These are phyloP conservation scores for Thalassophryne amazonica DNA, from an alignment of 2,797 vertebrate genomes.

Conservation along the genomic window DNA sequence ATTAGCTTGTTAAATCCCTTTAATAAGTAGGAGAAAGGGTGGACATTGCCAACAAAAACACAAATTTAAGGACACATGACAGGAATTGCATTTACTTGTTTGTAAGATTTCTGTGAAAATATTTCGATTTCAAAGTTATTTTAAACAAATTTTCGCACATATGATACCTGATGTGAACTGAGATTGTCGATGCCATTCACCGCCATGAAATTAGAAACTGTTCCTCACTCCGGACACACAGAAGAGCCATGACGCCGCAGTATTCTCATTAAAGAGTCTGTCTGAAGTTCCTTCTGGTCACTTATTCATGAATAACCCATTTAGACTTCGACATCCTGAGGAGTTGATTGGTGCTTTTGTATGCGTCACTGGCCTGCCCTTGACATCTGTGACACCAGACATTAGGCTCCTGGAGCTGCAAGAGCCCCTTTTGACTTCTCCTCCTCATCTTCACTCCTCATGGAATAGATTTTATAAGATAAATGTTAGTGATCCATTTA, in stretches of 20 bases:
- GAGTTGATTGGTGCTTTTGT: constrained; percentile 32
- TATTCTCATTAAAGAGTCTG: constrained; percentile 21
- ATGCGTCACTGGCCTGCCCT: constrained; percentile 40
- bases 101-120: too few relatives aligned
- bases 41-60: too few relatives aligned
- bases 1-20: too few relatives aligned
- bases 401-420: constrained; percentile 7
- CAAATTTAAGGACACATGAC: too few relatives aligned
- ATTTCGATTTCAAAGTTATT: too few relatives aligned
- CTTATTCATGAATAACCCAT: constrained; percentile 43
- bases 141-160: too few relatives aligned
- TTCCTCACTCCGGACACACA: constrained; percentile 6
- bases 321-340: constrained; percentile 27
- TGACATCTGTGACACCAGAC: constrained; percentile 20
- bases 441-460: background rate
- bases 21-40: too few relatives aligned
- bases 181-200: too few relatives aligned
- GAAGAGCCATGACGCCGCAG: constrained; percentile 19
- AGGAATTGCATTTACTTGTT: too few relatives aligned
- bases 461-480: background rate
- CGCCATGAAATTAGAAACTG: too few relatives aligned
- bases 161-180: too few relatives aligned
- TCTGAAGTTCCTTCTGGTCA: constrained; percentile 9
- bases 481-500: constrained; percentile 19
- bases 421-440: background rate